Evolutionary conservation across 2,113 vertebrate genomes (phyloP).

Genomic region (Xenotilapia caudafasciata): DNA sequence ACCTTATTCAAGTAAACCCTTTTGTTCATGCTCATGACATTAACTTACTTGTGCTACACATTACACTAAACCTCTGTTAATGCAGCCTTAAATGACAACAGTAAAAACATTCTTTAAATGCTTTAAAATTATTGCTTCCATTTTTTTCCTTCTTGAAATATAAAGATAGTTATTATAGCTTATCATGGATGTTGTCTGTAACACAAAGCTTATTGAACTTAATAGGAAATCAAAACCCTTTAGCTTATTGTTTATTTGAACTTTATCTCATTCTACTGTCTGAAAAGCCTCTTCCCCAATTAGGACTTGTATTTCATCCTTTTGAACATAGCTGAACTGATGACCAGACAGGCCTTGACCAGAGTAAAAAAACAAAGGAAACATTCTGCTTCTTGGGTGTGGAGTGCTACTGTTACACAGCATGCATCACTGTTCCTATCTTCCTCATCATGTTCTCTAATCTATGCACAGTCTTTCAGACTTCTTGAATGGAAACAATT

Average conservation of each 20-base stretch:
- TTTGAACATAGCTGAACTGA: conserved; percentile 5
- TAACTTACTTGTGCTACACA: background rate
- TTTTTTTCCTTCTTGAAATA: background rate
- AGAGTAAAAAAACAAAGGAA: conserved; percentile 34
- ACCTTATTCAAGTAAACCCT: background rate
- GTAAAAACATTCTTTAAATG: background rate
- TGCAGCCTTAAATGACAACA: too few species aligned
- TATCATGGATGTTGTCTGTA: background rate
- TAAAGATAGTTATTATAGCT: background rate
- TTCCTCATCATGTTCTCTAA: conserved; percentile 10
- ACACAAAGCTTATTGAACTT: background rate
- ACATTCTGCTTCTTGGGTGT: conserved; percentile 25
- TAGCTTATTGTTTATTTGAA: background rate
- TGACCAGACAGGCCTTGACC: conserved; percentile 11
- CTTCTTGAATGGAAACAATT: conserved; percentile 60
- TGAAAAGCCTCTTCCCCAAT: conserved; percentile 20
- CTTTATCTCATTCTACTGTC: background rate
- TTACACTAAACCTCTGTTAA: background rate
- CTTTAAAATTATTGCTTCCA: background rate
- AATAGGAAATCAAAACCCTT: background rate
- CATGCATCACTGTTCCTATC: background rate
- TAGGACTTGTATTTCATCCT: conserved; percentile 38
- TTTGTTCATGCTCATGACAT: background rate
- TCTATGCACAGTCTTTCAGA: conserved; percentile 25
- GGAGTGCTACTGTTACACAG: conserved; percentile 32